phyloP scores from a whole-genome alignment of 2,113 vertebrate species.

The Gasterosteus nipponicus region DNA sequence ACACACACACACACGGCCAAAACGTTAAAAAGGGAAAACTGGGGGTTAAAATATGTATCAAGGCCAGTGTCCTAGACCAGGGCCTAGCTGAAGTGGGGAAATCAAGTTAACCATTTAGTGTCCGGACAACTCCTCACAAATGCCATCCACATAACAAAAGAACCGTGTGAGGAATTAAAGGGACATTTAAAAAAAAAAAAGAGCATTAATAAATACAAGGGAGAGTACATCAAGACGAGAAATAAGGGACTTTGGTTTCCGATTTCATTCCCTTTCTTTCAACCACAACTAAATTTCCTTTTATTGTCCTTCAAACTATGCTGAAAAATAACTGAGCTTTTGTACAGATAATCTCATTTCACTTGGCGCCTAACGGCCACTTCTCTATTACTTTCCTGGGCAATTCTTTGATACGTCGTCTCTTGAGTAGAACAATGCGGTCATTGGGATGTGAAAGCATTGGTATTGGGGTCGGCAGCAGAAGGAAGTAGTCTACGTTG shows the following conservation, averaged over 20 bases:
- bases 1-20: neutral
- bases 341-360: neutral
- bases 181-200: neutral
- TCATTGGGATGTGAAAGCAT: neutral
- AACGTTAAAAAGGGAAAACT: constrained; percentile 17
- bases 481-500: constrained; percentile 5
- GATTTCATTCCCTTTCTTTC: neutral
- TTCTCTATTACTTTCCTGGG: neutral
- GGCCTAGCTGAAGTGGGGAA: constrained; percentile 5
- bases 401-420: neutral
- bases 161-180: neutral
- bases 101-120: constrained; percentile 43
- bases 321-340: neutral
- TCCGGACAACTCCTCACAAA: constrained; percentile 46
- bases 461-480: neutral
- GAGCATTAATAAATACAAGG: neutral
- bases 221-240: neutral
- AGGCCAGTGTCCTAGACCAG: constrained; percentile 30
- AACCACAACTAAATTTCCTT: neutral
- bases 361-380: neutral
- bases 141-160: constrained; percentile 29
- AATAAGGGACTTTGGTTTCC: neutral
- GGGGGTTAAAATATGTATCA: neutral
- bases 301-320: neutral
- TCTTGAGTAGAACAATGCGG: neutral